Evolutionary conservation across 2,888 invertebrate species (phyloP).

Genomic region (Rhingia campestris): DNA sequence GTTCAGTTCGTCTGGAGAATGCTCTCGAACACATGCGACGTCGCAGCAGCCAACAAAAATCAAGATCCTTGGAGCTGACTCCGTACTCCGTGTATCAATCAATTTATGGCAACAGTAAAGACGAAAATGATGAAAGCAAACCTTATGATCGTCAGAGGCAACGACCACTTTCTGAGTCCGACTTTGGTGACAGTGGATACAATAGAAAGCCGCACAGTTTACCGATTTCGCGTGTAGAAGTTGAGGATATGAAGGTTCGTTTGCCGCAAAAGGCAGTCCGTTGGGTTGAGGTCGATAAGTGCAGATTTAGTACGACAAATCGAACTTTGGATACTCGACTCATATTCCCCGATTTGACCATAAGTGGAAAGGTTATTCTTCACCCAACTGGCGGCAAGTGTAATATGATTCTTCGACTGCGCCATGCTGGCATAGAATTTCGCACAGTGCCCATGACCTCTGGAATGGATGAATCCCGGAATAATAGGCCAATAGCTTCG

Average conservation of each 20-base stretch:
- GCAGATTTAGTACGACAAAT: constrained; percentile 89
- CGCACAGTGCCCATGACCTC: constrained; percentile 85
- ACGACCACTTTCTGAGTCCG: constrained; percentile 20
- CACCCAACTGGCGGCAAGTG: constrained; percentile 85
- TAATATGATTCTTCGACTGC: constrained; percentile 89
- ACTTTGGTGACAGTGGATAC: constrained; percentile 18
- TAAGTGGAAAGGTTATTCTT: constrained; percentile 89
- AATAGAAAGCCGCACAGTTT: constrained; percentile 55
- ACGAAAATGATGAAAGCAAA: constrained; percentile 74
- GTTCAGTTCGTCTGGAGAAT: constrained; percentile 86
- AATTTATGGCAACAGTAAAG: constrained; percentile 79
- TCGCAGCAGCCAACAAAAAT: constrained; percentile 78
- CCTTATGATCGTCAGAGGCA: constrained; percentile 27
- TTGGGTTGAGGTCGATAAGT: constrained; percentile 90
- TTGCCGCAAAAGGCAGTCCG: constrained; percentile 85
- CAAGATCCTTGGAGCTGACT: constrained; percentile 77
- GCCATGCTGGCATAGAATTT: constrained; percentile 91
- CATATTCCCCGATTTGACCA: constrained; percentile 90
- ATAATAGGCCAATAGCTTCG: constrained; percentile 78
- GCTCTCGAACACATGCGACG: constrained; percentile 86
- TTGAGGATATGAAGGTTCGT: constrained; percentile 84
- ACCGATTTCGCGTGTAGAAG: constrained; percentile 78
- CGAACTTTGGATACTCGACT: constrained; percentile 90
- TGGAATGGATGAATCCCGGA: constrained; percentile 78
- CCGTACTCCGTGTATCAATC: constrained; percentile 81